Percentiles rank a stretch among this genome's conserved stretches.
These are phyloP conservation scores for Lordiphosa stackelbergi DNA, from an alignment of 1,140 invertebrate genomes.

Conservation along the genomic window DNA sequence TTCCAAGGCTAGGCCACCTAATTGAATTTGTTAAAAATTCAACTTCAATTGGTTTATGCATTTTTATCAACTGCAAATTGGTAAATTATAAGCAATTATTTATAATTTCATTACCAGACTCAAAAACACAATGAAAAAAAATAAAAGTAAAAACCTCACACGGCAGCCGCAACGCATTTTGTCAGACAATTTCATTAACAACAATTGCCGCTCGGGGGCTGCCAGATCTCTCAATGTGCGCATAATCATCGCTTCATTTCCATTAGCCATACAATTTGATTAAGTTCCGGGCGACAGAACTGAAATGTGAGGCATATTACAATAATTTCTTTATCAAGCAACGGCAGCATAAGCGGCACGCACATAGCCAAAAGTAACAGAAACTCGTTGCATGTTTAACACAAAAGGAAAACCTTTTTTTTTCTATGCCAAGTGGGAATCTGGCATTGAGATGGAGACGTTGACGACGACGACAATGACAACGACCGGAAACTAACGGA, in stretches of 20 bases:
- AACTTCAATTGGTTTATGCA: slow-evolving; percentile 25
- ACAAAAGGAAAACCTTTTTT: slow-evolving; percentile 41
- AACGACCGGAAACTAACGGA: slow-evolving; percentile 69
- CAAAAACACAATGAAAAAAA: too few species aligned
- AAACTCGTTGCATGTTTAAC: slow-evolving; percentile 38
- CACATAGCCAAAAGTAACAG: slow-evolving; percentile 35
- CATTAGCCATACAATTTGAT: slow-evolving; percentile 58
- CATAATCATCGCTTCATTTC: slow-evolving; percentile 34
- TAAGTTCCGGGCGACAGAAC: slow-evolving; percentile 34
- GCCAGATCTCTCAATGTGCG: slow-evolving; percentile 8
- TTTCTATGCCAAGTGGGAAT: slow-evolving; percentile 34
- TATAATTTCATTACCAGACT: slow-evolving; percentile 55
- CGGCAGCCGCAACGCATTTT: slow-evolving; percentile 47
- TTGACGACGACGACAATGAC: slow-evolving; percentile 29
- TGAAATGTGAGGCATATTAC: slow-evolving; percentile 34
- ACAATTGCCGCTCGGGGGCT: slow-evolving; percentile 42
- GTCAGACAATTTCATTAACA: slow-evolving; percentile 62
- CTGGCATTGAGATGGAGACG: slow-evolving; percentile 30
- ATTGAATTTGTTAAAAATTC: slow-evolving; percentile 38
- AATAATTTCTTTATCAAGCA: slow-evolving; percentile 47
- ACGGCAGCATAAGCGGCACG: slow-evolving; percentile 27
- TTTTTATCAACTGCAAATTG: slow-evolving; percentile 64
- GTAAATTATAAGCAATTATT: slow-evolving; percentile 64
- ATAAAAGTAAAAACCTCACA: slow-evolving; percentile 18
- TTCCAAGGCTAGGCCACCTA: background rate